Conservation (phyloP, 1,140 invertebrate genomes). For the Stegodyphus dumicola region DNA sequence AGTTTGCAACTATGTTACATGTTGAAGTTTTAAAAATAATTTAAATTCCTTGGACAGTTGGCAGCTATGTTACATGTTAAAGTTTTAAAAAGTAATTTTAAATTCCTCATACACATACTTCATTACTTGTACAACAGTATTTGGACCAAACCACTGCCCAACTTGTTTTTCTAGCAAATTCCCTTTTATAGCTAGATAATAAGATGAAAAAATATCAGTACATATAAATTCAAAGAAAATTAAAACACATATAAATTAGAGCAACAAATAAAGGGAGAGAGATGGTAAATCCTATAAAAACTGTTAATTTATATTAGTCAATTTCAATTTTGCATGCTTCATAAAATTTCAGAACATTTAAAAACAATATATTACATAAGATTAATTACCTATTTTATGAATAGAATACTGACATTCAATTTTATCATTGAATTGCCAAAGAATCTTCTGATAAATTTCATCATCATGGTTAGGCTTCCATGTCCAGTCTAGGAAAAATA, state of each 20-base stretch:
- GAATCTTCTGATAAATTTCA: conserved; percentile 85
- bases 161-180: conserved; percentile 68
- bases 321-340: no score
- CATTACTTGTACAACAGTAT: conserved; percentile 96
- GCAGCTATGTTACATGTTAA: no score
- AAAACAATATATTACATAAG: not conserved
- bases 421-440: conserved; percentile 91
- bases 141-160: conserved; percentile 99
- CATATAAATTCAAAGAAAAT: not conserved
- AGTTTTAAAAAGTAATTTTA: conserved; percentile 3
- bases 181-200: conserved; percentile 34
- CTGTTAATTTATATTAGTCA: no score
- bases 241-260: not conserved
- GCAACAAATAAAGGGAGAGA: not conserved
- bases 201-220: not conserved
- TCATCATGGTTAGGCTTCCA: conserved; percentile 75
- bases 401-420: conserved; percentile 91
- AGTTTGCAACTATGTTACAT: no score
- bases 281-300: not conserved
- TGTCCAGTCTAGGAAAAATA: conserved; percentile 73
- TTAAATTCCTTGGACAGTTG: not conserved
- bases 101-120: conserved; percentile 75
- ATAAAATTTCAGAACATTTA: not conserved
- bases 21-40: not conserved
- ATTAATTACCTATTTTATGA: conserved; percentile 82